Conservation (phyloP, 1,140 invertebrate genomes). For the Diuraphis noxia region DNA sequence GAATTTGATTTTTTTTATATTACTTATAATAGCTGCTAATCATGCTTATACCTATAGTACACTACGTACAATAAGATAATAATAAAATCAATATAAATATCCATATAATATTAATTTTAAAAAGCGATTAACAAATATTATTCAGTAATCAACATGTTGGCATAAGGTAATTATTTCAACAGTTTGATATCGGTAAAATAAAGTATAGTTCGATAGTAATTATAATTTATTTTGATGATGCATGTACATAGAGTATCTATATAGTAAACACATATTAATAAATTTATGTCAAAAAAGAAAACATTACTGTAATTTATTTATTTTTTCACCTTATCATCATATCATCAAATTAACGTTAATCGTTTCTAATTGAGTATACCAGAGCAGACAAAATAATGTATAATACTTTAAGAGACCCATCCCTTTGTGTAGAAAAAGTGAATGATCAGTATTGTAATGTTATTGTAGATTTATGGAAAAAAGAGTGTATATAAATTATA, state of each 20-base stretch:
- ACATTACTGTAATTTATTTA: neutral
- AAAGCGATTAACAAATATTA: neutral
- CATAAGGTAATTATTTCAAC: neutral
- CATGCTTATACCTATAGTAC: too few species aligned
- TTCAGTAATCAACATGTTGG: neutral
- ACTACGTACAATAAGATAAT: too few species aligned
- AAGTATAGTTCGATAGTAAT: neutral
- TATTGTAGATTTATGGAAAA: neutral
- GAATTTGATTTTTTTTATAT: too few species aligned
- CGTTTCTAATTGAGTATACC: neutral
- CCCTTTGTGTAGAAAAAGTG: neutral
- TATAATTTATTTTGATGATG: too few species aligned
- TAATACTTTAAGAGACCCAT: neutral
- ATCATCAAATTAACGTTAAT: neutral
- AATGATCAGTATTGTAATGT: neutral
- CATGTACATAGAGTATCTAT: neutral
- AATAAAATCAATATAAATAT: neutral
- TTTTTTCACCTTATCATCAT: neutral
- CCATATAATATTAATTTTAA: neutral
- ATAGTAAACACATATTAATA: neutral
- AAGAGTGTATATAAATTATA: neutral
- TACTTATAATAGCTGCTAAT: too few species aligned
- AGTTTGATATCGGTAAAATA: neutral
- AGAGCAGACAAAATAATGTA: neutral
- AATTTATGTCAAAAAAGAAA: neutral